Percentiles rank a stretch among this genome's conserved stretches.
Evolutionary conservation across 2,113 vertebrate species (phyloP).

Genomic region (Oenanthe melanoleuca): DNA sequence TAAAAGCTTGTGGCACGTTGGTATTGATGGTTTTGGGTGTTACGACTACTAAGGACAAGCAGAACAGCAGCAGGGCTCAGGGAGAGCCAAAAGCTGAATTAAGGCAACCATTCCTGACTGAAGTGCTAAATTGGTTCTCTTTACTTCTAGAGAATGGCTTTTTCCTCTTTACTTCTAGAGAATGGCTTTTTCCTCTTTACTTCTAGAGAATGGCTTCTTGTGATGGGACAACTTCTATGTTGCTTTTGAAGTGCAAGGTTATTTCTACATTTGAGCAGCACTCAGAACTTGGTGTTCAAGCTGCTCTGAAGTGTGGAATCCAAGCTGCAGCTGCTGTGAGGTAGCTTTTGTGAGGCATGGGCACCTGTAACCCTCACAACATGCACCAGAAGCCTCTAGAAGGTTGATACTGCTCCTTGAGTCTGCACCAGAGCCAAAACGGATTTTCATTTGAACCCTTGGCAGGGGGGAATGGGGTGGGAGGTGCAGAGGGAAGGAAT

Average conservation of each 20-base stretch:
- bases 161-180: too few species aligned
- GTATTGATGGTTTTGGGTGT: neutral
- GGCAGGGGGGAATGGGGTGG: constrained; percentile 46
- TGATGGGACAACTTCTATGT: neutral
- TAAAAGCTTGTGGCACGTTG: neutral
- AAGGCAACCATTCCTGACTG: neutral
- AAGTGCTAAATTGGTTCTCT: neutral
- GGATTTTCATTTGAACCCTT: neutral
- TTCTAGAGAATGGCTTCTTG: neutral
- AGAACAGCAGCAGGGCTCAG: neutral
- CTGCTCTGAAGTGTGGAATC: neutral
- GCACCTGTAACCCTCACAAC: neutral
- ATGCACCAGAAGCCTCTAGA: neutral
- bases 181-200: too few species aligned
- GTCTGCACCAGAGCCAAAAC: constrained; percentile 31
- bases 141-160: neutral
- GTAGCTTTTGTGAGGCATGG: neutral
- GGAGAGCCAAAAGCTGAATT: constrained; percentile 10
- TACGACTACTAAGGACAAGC: neutral
- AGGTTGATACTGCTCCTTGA: neutral
- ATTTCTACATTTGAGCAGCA: neutral
- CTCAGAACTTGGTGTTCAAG: neutral
- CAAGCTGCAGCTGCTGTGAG: neutral
- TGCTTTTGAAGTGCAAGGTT: neutral
- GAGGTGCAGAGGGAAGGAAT: constrained; percentile 63